Percentiles rank a stretch among this genome's conserved stretches.
Conservation (phyloP, 2,797 vertebrate genomes). For the Malurus splendens region DNA sequence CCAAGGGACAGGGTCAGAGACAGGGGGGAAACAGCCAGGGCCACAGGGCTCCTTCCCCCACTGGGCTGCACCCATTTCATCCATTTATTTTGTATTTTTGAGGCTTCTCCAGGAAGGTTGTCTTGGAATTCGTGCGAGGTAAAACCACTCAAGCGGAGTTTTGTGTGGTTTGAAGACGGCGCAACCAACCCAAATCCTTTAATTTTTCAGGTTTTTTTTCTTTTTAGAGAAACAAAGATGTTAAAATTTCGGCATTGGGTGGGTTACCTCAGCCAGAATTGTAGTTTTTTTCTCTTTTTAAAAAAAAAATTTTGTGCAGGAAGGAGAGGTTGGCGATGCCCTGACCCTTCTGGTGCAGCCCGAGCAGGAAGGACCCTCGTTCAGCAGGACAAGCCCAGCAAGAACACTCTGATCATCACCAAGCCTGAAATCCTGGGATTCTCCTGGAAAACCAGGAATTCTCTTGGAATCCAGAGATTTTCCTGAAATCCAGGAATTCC, state of each 20-base stretch:
- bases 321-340: not conserved
- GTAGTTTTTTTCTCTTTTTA: rapidly evolving
- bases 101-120: not conserved
- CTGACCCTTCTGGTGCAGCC: conserved; percentile 45
- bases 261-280: not conserved
- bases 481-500: too few species aligned
- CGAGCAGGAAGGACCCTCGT: not conserved
- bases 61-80: conserved; percentile 39
- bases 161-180: not conserved
- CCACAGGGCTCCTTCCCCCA: not conserved
- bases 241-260: not conserved
- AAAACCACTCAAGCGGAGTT: rapidly evolving
- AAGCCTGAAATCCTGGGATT: not conserved
- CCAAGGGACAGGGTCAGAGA: conserved; percentile 28
- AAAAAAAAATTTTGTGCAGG: not conserved
- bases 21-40: not conserved
- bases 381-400: not conserved
- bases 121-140: rapidly evolving
- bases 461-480: too few species aligned
- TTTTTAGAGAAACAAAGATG: not conserved
- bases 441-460: not conserved
- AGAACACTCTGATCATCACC: not conserved
- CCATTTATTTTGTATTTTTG: rapidly evolving
- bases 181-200: not conserved
- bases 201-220: not conserved